Percentiles rank a stretch among this genome's conserved stretches.
phyloP scores from a whole-genome alignment of 2,113 vertebrate genomes.

The Pterocles orientalis region DNA sequence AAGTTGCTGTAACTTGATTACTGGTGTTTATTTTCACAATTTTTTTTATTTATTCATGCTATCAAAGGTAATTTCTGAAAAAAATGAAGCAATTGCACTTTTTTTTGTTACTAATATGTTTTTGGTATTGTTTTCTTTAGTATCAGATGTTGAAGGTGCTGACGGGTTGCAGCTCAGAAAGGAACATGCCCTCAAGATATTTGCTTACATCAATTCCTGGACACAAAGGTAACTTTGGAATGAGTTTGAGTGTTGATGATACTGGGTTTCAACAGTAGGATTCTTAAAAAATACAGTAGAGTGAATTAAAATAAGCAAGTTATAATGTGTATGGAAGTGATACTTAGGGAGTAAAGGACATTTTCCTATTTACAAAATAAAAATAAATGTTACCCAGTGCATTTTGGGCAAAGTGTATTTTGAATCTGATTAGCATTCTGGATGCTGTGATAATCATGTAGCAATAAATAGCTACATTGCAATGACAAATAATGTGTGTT shows the following conservation, averaged over 20 bases:
- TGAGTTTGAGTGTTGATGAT: neutral
- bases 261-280: neutral
- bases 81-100: neutral
- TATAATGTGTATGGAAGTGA: neutral
- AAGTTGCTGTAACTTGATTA: neutral
- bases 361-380: neutral
- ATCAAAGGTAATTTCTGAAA: neutral
- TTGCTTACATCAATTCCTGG: slow-evolving; percentile 99
- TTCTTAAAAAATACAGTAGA: neutral
- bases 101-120: neutral
- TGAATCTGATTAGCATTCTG: neutral
- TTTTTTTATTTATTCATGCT: neutral
- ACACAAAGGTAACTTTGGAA: slow-evolving; percentile 89
- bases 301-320: neutral
- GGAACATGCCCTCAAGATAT: slow-evolving; percentile 97
- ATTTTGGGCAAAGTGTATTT: neutral
- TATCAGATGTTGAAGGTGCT: slow-evolving; percentile 95
- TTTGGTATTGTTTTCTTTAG: slow-evolving; percentile 72
- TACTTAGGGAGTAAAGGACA: neutral
- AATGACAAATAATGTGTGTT: neutral
- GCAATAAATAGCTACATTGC: neutral
- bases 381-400: neutral
- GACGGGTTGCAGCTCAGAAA: slow-evolving; percentile 98
- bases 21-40: neutral
- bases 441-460: neutral